A percentile compares a stretch with the other conserved stretches of the same genome.
phyloP scores from a whole-genome alignment of 2,797 vertebrate species.

The Halcyon leucocephala region DNA sequence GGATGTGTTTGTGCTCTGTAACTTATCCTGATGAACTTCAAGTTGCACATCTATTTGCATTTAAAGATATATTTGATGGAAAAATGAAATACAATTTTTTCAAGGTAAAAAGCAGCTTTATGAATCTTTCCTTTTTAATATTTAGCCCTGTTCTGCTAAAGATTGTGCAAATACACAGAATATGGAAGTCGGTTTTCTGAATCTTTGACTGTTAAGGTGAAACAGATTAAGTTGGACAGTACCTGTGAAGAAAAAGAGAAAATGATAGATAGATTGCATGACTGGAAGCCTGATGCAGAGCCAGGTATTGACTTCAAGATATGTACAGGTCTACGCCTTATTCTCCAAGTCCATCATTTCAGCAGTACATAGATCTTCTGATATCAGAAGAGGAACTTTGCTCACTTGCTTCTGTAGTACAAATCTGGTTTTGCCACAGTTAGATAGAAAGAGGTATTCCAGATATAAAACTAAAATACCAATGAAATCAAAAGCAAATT shows the following conservation, averaged over 20 bases:
- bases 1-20: neutral
- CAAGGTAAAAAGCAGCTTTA: neutral
- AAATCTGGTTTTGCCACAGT: neutral
- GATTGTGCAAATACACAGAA: neutral
- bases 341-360: neutral
- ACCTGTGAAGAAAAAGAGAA: neutral
- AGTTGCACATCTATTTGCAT: neutral
- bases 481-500: neutral
- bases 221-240: neutral
- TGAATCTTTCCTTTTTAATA: neutral
- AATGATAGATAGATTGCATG: neutral
- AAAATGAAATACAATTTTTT: neutral
- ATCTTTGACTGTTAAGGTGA: neutral
- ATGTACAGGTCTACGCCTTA: neutral
- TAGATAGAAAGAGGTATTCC: neutral
- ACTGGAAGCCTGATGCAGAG: neutral
- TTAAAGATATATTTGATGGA: neutral
- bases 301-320: neutral
- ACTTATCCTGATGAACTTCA: neutral
- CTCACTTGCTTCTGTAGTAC: neutral
- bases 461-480: neutral
- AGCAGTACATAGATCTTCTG: neutral
- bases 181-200: neutral
- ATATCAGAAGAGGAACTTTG: neutral
- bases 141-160: neutral